Evolutionary conservation across 2,888 invertebrate species (phyloP).

Genomic region (Idaea straminata): DNA sequence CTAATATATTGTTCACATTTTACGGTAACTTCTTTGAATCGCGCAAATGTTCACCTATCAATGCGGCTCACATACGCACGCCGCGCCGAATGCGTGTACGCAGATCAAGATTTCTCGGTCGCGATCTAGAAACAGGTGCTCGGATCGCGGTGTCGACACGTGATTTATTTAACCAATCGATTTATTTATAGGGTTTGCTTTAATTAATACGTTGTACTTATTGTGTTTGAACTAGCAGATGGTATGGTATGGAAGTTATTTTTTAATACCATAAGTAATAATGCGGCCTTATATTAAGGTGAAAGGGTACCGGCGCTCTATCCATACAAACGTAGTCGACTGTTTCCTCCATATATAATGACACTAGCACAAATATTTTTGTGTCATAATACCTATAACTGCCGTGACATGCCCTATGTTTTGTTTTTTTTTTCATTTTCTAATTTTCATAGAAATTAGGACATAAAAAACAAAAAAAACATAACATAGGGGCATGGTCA

Average conservation of each 20-base stretch:
- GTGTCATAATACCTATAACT: too few relatives aligned
- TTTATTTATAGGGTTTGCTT: conserved; percentile 26
- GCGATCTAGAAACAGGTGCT: conserved; percentile 73
- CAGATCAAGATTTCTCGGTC: conserved; percentile 66
- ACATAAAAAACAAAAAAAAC: too few relatives aligned
- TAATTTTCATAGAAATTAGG: too few relatives aligned
- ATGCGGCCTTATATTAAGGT: too few relatives aligned
- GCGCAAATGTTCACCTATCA: conserved; percentile 58
- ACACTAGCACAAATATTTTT: too few relatives aligned
- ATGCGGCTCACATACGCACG: conserved; percentile 61
- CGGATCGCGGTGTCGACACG: conserved; percentile 29
- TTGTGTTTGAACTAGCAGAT: background rate
- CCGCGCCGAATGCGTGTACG: conserved; percentile 49
- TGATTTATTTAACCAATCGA: conserved; percentile 41
- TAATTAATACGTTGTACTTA: background rate
- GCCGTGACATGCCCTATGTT: too few relatives aligned
- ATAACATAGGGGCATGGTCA: too few relatives aligned
- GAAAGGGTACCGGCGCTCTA: too few relatives aligned
- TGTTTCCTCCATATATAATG: too few relatives aligned
- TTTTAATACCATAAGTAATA: too few relatives aligned
- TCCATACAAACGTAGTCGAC: too few relatives aligned
- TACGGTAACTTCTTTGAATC: conserved; percentile 39
- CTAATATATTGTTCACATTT: background rate
- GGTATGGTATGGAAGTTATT: background rate
- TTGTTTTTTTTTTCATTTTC: too few relatives aligned